Evolutionary conservation across 2,113 vertebrate species (phyloP).

Genomic region (Burhinus oedicnemus): DNA sequence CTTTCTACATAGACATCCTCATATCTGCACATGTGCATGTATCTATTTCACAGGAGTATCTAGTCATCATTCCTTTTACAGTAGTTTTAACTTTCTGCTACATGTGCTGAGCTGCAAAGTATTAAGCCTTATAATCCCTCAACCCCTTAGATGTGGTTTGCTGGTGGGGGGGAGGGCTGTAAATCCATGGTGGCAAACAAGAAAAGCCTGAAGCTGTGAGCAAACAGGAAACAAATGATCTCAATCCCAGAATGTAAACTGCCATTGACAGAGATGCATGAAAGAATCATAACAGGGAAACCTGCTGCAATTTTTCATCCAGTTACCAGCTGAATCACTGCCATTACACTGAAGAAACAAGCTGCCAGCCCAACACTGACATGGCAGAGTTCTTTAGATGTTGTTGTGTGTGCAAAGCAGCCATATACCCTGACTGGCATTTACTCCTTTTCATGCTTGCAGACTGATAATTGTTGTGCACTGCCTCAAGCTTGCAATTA

Average conservation of each 20-base stretch:
- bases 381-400: slow-evolving; percentile 31
- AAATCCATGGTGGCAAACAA: slow-evolving; percentile 83
- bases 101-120: slow-evolving; percentile 73
- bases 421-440: slow-evolving; percentile 30
- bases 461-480: slow-evolving; percentile 86
- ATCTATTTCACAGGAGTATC: slow-evolving; percentile 54
- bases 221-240: slow-evolving; percentile 93
- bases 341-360: background rate
- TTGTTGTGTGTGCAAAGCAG: slow-evolving; percentile 28
- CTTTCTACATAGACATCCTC: background rate
- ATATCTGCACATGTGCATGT: background rate
- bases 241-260: slow-evolving; percentile 78
- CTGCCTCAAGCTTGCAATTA: slow-evolving; percentile 89
- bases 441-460: slow-evolving; percentile 78
- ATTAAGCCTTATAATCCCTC: slow-evolving; percentile 90
- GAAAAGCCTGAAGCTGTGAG: slow-evolving; percentile 88
- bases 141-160: slow-evolving; percentile 88
- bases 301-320: slow-evolving; percentile 70
- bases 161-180: slow-evolving; percentile 77
- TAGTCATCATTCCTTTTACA: slow-evolving; percentile 75
- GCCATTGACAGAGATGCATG: slow-evolving; percentile 76
- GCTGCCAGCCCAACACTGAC: slow-evolving; percentile 28
- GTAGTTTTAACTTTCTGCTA: slow-evolving; percentile 76
- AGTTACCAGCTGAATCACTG: slow-evolving; percentile 47
- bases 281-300: slow-evolving; percentile 69